phyloP scores from a whole-genome alignment of 2,797 vertebrate genomes.

The Otolemur crassicaudatus region DNA sequence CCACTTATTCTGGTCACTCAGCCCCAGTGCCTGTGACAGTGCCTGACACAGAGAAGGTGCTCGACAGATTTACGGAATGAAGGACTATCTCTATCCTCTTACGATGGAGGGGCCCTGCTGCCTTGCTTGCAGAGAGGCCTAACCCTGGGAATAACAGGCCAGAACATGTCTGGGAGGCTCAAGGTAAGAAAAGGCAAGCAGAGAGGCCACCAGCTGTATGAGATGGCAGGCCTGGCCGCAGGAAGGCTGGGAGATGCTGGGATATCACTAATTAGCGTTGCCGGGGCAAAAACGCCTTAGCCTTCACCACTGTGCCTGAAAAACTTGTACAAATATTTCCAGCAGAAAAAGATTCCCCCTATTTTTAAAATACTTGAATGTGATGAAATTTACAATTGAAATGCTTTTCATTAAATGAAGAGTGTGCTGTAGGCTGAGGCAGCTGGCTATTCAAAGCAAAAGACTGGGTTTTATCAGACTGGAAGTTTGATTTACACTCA shows the following conservation, averaged over 20 bases:
- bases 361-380: neutral
- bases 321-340: neutral
- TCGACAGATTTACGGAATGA: neutral
- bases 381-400: neutral
- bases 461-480: neutral
- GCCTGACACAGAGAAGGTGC: no score
- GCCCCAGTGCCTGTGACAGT: neutral
- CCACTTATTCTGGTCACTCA: neutral
- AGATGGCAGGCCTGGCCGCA: neutral
- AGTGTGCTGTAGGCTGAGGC: neutral
- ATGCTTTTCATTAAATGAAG: neutral
- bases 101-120: neutral
- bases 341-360: neutral
- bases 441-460: neutral
- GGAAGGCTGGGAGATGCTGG: neutral
- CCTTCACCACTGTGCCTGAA: neutral
- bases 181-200: neutral
- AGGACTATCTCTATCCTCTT: neutral
- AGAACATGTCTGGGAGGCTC: neutral
- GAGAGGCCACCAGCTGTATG: no score
- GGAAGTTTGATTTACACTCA: neutral
- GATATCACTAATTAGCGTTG: accelerated
- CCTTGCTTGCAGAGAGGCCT: neutral
- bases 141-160: neutral
- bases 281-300: neutral